Evolutionary conservation across 2,797 vertebrate genomes (phyloP), one percentile per base, ranked within the genome.

Genomic region (Pterois miles): DNA sequence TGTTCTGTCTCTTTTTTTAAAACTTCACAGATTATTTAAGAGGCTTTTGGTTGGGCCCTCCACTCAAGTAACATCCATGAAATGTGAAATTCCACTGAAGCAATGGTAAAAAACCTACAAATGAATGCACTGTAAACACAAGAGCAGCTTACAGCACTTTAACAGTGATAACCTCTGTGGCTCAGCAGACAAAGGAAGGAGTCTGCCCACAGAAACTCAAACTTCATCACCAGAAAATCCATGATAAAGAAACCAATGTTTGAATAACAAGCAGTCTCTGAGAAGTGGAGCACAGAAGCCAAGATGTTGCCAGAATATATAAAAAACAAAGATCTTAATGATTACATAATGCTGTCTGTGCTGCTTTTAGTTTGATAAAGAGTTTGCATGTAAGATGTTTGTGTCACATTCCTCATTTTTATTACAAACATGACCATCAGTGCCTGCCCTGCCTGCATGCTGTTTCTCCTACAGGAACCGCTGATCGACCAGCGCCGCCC

Each of bases 401-500:
- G 18, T 74, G 38, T 66, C 27, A 40, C 8, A 5, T 66, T 65
- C 18, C 56, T 8, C 3, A 13, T 57, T 71, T 78, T 75, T 38
- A 40, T 71, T 34, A 36, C 52, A 64, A 54, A n/a, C 56, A 1
- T 85, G 52, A 86, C 78, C 67, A 46, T 56, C 57, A 27, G 12
- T 89, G 91, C 86, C 70, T 87, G 58, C 80, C 79, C 68, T 95
- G 65, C 72, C 43, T 86, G 63, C 92, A 91, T 96, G 92, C 93
- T 84, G 31, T 88, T 67, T 83, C 31, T 87, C 65, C 73, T 79
- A 83, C 81, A 93, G 91, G 90, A 92, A 79, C 94, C 93, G 82
- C 86, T 81, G 95, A 94, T 92, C 93, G 88, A 64, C 94, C 92
- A 88, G 94, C 93, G 62, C 96, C 96, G 86, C 95, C 95, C 90